A percentile compares a stretch with the other conserved stretches of the same genome.
phyloP scores from a whole-genome alignment of 2,888 invertebrate genomes.

The Andrena chrysosceles region DNA sequence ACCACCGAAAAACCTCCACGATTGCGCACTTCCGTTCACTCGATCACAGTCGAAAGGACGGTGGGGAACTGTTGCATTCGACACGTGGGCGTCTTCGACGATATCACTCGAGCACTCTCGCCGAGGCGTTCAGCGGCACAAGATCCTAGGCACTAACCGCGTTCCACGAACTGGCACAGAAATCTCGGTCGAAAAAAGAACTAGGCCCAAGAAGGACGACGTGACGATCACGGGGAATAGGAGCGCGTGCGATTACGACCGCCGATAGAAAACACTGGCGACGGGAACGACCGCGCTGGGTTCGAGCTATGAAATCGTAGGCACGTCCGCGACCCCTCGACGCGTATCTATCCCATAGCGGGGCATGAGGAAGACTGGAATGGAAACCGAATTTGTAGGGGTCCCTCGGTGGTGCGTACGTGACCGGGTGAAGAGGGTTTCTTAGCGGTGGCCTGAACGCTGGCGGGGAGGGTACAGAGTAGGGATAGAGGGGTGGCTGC shows the following conservation, averaged over 20 bases:
- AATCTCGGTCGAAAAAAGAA: no score
- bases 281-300: neutral
- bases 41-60: neutral
- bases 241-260: neutral
- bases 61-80: neutral
- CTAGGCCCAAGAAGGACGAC: no score
- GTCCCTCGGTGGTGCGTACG: slow-evolving; percentile 73
- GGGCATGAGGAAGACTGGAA: slow-evolving; percentile 77
- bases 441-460: slow-evolving; percentile 14
- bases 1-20: neutral
- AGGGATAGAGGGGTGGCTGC: slow-evolving; percentile 71
- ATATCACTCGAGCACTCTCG: neutral
- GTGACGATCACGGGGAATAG: no score
- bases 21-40: neutral
- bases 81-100: neutral
- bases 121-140: no score
- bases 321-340: slow-evolving; percentile 51
- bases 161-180: no score
- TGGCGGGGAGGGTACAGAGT: slow-evolving; percentile 61
- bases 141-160: no score
- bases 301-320: slow-evolving; percentile 45
- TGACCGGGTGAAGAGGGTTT: slow-evolving; percentile 62
- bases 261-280: neutral
- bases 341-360: slow-evolving; percentile 67
- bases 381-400: slow-evolving; percentile 80